Percentiles rank a stretch among this genome's conserved stretches.
Evolutionary conservation across 2,113 vertebrate genomes (phyloP).

Genomic region (Zosterops lateralis): DNA sequence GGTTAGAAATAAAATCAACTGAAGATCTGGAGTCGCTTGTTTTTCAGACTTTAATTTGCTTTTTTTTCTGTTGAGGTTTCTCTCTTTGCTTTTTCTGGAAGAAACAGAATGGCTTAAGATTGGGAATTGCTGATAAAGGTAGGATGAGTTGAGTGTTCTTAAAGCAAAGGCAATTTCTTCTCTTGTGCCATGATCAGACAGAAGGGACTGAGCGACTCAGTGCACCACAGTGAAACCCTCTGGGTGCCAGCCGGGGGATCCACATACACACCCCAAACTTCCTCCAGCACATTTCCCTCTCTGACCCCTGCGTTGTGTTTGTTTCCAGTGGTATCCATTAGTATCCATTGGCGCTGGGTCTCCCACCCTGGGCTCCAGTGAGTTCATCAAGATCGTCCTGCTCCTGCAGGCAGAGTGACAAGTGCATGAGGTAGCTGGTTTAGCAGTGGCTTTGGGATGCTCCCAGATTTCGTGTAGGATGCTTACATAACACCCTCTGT

Average conservation of each 20-base stretch:
- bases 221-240: rapidly evolving
- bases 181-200: rapidly evolving
- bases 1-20: not conserved
- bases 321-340: not conserved
- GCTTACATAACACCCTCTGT: not conserved
- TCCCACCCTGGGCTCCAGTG: not conserved
- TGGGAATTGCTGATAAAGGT: not conserved
- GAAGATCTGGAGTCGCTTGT: not conserved
- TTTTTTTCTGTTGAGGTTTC: not conserved
- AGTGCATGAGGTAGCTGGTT: not conserved
- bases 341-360: not conserved
- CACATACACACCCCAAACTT: rapidly evolving
- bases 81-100: not conserved
- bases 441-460: not conserved
- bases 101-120: not conserved
- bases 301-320: not conserved
- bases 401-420: not conserved
- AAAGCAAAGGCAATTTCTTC: not conserved
- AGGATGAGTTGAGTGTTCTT: not conserved
- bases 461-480: not conserved
- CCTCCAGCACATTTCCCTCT: not conserved
- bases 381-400: not conserved
- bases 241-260: not conserved
- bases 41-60: not conserved
- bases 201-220: rapidly evolving